These are phyloP conservation scores for Kryptolebias marmoratus DNA, from an alignment of 2,113 vertebrate genomes.

Conservation along the genomic window DNA sequence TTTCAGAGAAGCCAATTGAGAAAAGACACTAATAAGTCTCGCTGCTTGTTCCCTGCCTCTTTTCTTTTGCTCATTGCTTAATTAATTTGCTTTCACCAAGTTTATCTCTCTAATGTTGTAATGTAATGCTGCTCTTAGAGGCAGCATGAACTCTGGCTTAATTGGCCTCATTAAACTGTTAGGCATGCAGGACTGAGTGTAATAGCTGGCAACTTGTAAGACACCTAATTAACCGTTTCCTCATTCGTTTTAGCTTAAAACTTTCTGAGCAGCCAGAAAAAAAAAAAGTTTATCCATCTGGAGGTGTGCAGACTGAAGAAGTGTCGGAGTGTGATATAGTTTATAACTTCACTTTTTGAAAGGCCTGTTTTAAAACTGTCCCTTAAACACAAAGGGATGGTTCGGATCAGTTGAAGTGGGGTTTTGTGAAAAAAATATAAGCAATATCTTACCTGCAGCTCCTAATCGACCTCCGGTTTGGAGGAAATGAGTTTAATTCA, in stretches of 20 bases:
- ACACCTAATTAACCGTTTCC: slow-evolving; percentile 29
- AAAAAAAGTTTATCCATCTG: neutral
- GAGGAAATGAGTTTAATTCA: too few species aligned
- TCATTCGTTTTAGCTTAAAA: slow-evolving; percentile 2
- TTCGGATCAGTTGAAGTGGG: too few species aligned
- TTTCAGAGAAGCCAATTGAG: slow-evolving; percentile 28
- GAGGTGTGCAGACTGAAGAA: neutral
- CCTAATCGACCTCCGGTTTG: too few species aligned
- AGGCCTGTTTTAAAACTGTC: too few species aligned
- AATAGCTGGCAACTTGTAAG: slow-evolving; percentile 25
- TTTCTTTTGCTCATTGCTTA: slow-evolving; percentile 10
- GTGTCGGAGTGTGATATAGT: too few species aligned
- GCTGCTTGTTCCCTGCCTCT: slow-evolving; percentile 2
- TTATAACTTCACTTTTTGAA: too few species aligned
- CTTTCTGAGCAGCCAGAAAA: neutral
- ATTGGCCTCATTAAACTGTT: slow-evolving; percentile 27
- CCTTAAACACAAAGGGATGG: too few species aligned
- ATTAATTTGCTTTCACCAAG: slow-evolving; percentile 22
- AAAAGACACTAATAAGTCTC: neutral
- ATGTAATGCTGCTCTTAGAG: slow-evolving; percentile 10
- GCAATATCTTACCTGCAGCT: too few species aligned
- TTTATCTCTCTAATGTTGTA: slow-evolving; percentile 28
- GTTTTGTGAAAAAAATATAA: too few species aligned
- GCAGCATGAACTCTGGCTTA: slow-evolving; percentile 9
- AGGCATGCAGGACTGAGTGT: neutral